These are phyloP conservation scores for Norana najaformis DNA, from an alignment of 2,888 invertebrate genomes.

Conservation along the genomic window DNA sequence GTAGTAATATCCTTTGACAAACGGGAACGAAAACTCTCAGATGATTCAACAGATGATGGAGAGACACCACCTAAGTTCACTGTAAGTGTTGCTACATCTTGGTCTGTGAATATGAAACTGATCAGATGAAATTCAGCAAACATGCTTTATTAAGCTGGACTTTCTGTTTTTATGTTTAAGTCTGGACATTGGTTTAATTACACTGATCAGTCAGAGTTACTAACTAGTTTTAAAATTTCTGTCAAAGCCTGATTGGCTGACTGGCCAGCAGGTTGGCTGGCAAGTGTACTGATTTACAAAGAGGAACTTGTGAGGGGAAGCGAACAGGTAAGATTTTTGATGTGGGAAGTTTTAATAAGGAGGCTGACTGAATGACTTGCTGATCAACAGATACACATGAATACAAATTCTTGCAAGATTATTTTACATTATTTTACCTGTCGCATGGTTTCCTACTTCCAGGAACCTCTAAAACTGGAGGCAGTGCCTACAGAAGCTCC, in stretches of 20 bases:
- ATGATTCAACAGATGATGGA: slow-evolving; percentile 21
- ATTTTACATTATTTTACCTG: background rate
- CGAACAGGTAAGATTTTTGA: background rate
- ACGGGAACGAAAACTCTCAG: background rate
- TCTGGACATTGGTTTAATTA: background rate
- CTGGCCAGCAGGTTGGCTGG: too few relatives aligned
- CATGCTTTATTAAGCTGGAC: background rate
- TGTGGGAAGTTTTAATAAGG: background rate
- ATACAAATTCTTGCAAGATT: background rate
- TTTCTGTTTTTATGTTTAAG: background rate
- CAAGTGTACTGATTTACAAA: too few relatives aligned
- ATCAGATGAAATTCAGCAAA: background rate
- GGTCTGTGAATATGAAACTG: background rate
- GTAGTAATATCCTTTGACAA: slow-evolving; percentile 8
- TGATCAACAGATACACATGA: background rate
- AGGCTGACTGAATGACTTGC: background rate
- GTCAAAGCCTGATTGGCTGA: too few relatives aligned
- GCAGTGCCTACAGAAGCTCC: background rate
- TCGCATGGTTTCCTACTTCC: background rate
- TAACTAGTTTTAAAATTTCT: background rate
- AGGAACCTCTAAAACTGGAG: slow-evolving; percentile 15
- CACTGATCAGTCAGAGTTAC: background rate
- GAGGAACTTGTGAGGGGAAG: too few relatives aligned
- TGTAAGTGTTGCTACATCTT: slow-evolving; percentile 9
- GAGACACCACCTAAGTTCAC: slow-evolving; percentile 9